Percentiles rank a stretch among this genome's conserved stretches.
Evolutionary conservation across 2,797 vertebrate genomes (phyloP).

Genomic region (Acrossocheilus fasciatus): DNA sequence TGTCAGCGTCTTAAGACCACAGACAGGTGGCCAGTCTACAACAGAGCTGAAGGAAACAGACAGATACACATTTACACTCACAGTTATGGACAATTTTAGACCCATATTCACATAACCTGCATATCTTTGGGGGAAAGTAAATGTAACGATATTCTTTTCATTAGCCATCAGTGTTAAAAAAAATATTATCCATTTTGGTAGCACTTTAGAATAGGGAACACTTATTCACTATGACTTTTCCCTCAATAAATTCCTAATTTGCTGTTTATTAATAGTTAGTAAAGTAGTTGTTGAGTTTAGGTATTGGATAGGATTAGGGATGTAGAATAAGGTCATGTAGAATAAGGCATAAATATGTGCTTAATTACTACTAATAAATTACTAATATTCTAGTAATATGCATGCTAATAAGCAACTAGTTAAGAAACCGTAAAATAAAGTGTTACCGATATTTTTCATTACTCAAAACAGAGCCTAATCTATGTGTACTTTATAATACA

Average conservation of each 20-base stretch:
- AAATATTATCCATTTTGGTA: not conserved
- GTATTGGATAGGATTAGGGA: too few species aligned
- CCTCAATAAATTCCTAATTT: too few species aligned
- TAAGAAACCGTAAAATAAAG: too few species aligned
- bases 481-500: not conserved
- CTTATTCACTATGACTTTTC: too few species aligned
- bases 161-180: not conserved
- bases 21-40: not conserved
- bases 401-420: too few species aligned
- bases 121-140: not conserved
- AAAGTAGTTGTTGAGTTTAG: too few species aligned
- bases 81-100: not conserved
- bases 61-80: not conserved
- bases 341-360: too few species aligned
- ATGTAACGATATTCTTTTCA: not conserved
- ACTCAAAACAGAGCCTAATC: not conserved
- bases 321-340: too few species aligned
- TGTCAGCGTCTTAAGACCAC: not conserved
- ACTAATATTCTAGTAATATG: too few species aligned
- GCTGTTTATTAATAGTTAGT: too few species aligned
- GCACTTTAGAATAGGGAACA: too few species aligned
- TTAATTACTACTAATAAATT: too few species aligned
- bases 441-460: not conserved
- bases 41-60: not conserved
- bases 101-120: not conserved